Evolutionary conservation across 2,113 vertebrate genomes (phyloP).

Genomic region (Gyps fulvus): DNA sequence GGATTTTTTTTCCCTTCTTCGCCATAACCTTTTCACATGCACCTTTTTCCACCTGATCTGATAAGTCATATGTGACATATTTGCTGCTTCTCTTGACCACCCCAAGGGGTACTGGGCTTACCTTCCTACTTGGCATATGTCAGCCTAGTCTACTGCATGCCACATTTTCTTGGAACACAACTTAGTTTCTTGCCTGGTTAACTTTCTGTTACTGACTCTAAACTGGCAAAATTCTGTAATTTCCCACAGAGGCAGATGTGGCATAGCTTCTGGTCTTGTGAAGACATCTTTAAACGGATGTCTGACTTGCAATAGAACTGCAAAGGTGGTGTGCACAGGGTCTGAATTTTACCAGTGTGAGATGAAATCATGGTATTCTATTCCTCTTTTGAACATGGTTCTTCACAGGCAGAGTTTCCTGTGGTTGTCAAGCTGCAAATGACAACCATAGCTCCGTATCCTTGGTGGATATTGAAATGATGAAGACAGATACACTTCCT

Average conservation of each 20-base stretch:
- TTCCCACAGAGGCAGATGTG: neutral
- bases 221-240: neutral
- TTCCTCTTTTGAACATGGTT: neutral
- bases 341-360: neutral
- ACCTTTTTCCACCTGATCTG: neutral
- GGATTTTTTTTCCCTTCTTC: neutral
- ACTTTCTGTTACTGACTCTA: neutral
- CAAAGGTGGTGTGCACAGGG: neutral
- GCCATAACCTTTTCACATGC: neutral
- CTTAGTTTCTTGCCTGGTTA: neutral
- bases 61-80: neutral
- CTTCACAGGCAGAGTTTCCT: neutral
- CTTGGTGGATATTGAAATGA: neutral
- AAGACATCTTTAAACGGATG: neutral
- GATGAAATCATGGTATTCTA: neutral
- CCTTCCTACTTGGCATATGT: neutral
- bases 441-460: neutral
- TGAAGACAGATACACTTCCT: neutral
- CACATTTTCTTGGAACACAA: neutral
- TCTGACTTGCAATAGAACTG: neutral
- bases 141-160: neutral
- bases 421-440: too few relatives aligned
- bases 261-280: neutral
- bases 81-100: neutral
- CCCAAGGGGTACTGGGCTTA: neutral